phyloP scores from a whole-genome alignment of 2,113 vertebrate species.

The Psittacara wagleri region DNA sequence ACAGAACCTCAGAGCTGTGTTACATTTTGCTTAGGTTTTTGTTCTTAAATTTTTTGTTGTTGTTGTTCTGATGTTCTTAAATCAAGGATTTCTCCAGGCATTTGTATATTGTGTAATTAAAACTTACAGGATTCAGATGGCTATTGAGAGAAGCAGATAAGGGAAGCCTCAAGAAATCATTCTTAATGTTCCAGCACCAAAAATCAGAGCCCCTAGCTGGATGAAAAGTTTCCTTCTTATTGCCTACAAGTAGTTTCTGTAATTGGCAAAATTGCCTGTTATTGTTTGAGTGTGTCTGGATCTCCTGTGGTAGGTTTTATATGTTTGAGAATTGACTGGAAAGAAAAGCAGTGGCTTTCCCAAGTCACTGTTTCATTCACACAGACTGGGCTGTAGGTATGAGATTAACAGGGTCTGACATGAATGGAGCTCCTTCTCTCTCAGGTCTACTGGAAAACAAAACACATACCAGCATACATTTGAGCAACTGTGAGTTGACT shows the following conservation, averaged over 20 bases:
- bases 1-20: neutral
- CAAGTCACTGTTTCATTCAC: conserved; percentile 66
- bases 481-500: conserved; percentile 68
- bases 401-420: conserved; percentile 61
- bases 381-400: conserved; percentile 34
- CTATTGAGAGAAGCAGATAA: neutral
- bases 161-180: neutral
- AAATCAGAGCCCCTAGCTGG: neutral
- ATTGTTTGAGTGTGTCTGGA: conserved; percentile 55
- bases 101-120: neutral
- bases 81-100: neutral
- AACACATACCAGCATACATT: conserved; percentile 58
- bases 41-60: neutral
- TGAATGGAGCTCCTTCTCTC: conserved; percentile 70
- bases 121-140: neutral
- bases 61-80: neutral
- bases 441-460: conserved; percentile 65
- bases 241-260: conserved; percentile 36
- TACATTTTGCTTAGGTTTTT: neutral
- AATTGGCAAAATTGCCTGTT: conserved; percentile 57
- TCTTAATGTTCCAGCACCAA: conserved; percentile 5
- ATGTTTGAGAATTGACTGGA: conserved; percentile 65
- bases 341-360: conserved; percentile 66
- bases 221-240: conserved; percentile 52
- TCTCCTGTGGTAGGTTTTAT: conserved; percentile 61